phyloP scores from a whole-genome alignment of 1,140 invertebrate species.

The Halictus rubicundus region DNA sequence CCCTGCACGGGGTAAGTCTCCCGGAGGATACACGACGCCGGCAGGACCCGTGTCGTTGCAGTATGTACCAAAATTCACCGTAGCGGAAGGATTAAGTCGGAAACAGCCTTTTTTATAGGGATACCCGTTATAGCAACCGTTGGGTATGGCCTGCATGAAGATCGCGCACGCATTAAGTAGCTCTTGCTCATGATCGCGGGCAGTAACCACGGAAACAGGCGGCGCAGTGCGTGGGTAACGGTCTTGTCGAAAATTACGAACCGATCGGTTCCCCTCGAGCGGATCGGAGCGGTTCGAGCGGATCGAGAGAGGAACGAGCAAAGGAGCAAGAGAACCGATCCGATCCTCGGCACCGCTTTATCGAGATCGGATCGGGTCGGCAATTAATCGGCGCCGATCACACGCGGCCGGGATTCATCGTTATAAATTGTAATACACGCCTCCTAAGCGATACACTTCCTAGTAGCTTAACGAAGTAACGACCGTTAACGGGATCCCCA shows the following conservation, averaged over 20 bases:
- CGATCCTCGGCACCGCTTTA: slow-evolving; percentile 24
- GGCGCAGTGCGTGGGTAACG: slow-evolving; percentile 44
- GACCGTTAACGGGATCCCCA: slow-evolving; percentile 52
- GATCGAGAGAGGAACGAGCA: neutral
- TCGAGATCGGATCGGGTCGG: slow-evolving; percentile 52
- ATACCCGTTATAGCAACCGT: too few relatives aligned
- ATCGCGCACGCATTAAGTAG: too few relatives aligned
- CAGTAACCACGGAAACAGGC: slow-evolving; percentile 22
- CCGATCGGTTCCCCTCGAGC: slow-evolving; percentile 25
- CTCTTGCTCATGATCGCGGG: slow-evolving; percentile 8
- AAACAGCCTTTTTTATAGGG: too few relatives aligned
- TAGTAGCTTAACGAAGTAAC: slow-evolving; percentile 55
- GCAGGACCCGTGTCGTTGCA: too few relatives aligned
- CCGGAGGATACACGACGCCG: too few relatives aligned
- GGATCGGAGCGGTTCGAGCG: slow-evolving; percentile 17
- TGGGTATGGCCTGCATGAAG: neutral
- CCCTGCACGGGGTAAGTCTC: too few relatives aligned
- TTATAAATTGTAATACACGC: slow-evolving; percentile 62
- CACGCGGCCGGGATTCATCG: slow-evolving; percentile 25
- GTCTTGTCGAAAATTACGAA: slow-evolving; percentile 53
- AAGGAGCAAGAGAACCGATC: neutral
- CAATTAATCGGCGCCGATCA: slow-evolving; percentile 61
- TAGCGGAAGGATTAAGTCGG: too few relatives aligned
- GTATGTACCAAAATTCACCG: too few relatives aligned
- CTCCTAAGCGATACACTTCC: slow-evolving; percentile 60